phyloP scores from a whole-genome alignment of 1,140 invertebrate species.

The Achatina immaculata region DNA sequence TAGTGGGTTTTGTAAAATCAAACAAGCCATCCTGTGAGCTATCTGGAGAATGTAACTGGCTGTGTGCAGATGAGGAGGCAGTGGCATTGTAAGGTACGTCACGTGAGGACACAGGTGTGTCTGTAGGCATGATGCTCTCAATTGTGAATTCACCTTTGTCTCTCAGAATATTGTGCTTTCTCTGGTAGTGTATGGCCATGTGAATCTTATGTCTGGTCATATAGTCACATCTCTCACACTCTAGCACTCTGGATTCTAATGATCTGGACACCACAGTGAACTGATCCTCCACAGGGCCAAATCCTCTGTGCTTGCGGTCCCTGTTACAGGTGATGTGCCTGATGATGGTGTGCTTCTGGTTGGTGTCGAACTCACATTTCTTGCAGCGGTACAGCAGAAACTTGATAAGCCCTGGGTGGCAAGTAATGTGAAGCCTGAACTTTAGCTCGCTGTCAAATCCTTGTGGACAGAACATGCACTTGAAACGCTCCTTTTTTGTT shows the following conservation, averaged over 20 bases:
- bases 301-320: conserved; percentile 37
- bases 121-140: conserved; percentile 29
- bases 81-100: not conserved
- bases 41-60: not conserved
- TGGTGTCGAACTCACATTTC: conserved; percentile 48
- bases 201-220: conserved; percentile 51
- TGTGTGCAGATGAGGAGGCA: not conserved
- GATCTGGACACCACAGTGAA: conserved; percentile 40
- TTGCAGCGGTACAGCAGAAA: conserved; percentile 46
- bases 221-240: conserved; percentile 46
- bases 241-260: conserved; percentile 45
- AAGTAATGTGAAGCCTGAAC: conserved; percentile 46
- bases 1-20: conserved; percentile 19
- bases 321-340: conserved; percentile 44
- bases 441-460: conserved; percentile 48
- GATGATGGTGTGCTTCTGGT: conserved; percentile 44
- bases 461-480: conserved; percentile 51
- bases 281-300: conserved; percentile 43
- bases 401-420: conserved; percentile 48
- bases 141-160: conserved; percentile 36
- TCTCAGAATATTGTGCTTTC: conserved; percentile 38
- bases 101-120: conserved; percentile 11
- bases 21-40: not conserved
- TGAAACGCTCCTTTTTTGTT: conserved; percentile 46
- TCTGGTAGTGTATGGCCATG: conserved; percentile 46